Evolutionary conservation across 2,113 vertebrate genomes (phyloP).

Genomic region (Salvator merianae): DNA sequence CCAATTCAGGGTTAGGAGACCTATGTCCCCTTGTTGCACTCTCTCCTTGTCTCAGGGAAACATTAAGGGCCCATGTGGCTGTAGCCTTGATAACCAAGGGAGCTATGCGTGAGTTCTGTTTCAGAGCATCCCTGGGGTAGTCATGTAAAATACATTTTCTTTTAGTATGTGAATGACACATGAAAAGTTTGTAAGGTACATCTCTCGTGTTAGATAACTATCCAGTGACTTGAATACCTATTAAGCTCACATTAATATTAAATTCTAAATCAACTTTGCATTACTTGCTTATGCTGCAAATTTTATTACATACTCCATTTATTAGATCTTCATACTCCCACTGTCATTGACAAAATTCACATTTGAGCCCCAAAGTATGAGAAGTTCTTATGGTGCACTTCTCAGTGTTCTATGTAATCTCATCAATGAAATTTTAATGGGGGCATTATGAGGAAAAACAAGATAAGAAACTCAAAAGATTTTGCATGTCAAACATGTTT

Average conservation of each 20-base stretch:
- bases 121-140: not conserved
- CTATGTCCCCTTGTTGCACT: too few relatives aligned
- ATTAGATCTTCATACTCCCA: not conserved
- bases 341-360: not conserved
- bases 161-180: too few relatives aligned
- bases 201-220: too few relatives aligned
- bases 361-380: not conserved
- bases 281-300: not conserved
- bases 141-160: not conserved
- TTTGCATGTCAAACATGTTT: not conserved
- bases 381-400: not conserved
- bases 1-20: too few relatives aligned
- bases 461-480: not conserved
- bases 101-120: too few relatives aligned
- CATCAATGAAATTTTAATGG: not conserved
- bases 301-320: not conserved
- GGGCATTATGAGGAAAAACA: not conserved
- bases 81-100: too few relatives aligned
- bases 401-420: not conserved
- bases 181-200: too few relatives aligned
- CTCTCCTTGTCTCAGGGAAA: too few relatives aligned
- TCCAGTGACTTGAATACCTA: too few relatives aligned
- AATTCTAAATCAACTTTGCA: not conserved
- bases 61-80: too few relatives aligned
- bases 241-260: not conserved